Evolutionary conservation across 2,113 vertebrate species (phyloP), one percentile per base, ranked within the genome.

Genomic region (Lontra canadensis): DNA sequence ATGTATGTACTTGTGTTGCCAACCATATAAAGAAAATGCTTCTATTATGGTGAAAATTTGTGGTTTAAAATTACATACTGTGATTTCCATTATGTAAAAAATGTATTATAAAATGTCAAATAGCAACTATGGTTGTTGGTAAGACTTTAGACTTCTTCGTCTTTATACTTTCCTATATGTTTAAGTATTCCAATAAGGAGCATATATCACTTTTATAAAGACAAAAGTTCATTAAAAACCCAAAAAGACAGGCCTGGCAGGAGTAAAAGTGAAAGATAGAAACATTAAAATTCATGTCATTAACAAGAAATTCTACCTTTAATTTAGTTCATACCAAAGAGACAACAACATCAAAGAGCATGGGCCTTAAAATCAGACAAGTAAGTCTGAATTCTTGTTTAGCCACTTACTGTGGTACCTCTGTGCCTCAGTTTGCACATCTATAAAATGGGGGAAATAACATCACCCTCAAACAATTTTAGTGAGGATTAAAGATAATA

Each of bases 231-330:
- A 87, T 74, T 21, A 63, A 52, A 92, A 88, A 55, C 55, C 65
- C 44, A 26, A 88, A 89, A 87, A 74, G 82, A 73, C 52, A 81
- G 65, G 29, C 0, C 29, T 81, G 17, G 31, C 31, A 71, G 49
- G 4, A 61, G 29, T 52, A 78, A 78, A 34, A 76, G 84, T 83
- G 14, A 74, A 83, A 74, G 47, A 95, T 17, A 4, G 31, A 71
- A 91, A 88, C 23, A 96, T 83, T 80, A 90, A 96, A 69, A 71
- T 34, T 88, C 7, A 84, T 8, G n/a, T 90, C 34, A 79, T 85
- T 85, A 69, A 39, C 47, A 96, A 88, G 42, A 74, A 88, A 88
- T 57, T 42, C 36, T 67, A 88, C 55, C 57, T 88, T 76, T 13
- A 88, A 59, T 76, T 82, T 76, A 88, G 25, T 74, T 83, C 34